Percentiles rank a stretch among this genome's conserved stretches.
Conservation (phyloP, 2,113 vertebrate species). For the Heterotilapia buettikoferi region DNA sequence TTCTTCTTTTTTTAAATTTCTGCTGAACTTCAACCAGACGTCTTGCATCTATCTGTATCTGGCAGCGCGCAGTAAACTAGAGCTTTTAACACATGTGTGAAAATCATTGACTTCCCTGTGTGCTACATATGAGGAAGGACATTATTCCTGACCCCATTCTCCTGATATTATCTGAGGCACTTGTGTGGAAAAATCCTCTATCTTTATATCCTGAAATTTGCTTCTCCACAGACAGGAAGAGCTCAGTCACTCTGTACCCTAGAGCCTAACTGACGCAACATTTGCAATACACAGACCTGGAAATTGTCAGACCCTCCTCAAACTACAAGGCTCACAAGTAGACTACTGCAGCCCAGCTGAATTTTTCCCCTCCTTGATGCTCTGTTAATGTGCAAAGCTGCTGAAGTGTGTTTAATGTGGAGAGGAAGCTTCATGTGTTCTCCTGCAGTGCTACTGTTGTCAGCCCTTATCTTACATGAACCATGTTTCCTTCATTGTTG, state of each 20-base stretch:
- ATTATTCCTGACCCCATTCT: not conserved
- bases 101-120: not conserved
- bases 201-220: not conserved
- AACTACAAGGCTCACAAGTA: not conserved
- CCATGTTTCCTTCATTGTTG: slow-evolving; percentile 8
- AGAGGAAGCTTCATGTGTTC: not conserved
- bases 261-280: not conserved
- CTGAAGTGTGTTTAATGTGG: slow-evolving; percentile 5
- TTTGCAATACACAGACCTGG: slow-evolving; percentile 2
- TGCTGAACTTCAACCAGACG: not conserved
- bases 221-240: not conserved
- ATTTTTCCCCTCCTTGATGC: not conserved
- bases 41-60: not conserved
- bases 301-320: not conserved
- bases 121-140: not conserved
- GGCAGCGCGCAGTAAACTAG: not conserved
- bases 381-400: not conserved
- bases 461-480: not conserved
- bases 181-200: not conserved
- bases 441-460: slow-evolving; percentile 5
- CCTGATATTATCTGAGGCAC: not conserved
- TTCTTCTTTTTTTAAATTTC: not conserved
- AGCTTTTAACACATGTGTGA: not conserved
- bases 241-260: not conserved
- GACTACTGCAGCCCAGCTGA: not conserved